Base-by-base conservation (phyloP, 2,797 vertebrate genomes). In the Myotis findleyi region DNA sequence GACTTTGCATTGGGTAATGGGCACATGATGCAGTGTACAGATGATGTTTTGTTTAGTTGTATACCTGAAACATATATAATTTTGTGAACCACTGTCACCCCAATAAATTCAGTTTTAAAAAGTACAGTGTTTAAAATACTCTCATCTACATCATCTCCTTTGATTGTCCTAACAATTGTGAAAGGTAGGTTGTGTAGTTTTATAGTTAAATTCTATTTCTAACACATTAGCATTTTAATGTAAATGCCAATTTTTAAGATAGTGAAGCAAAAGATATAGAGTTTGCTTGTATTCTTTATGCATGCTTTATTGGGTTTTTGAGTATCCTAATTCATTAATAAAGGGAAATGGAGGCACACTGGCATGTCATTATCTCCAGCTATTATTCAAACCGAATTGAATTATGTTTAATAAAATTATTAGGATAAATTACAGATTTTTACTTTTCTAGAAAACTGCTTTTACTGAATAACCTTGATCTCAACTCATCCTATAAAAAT, bases 151-250 rank as follows among this genome's bases (percentile, higher is more conserved):
- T 59, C 59, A 84, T 53, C 49, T 93, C 33, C 38, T 93, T 96
- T 89, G 30, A 76, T 16, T 91, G 41, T 90, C 7, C 36, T 79
- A 85, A 64, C 25, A 88, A 55, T 30, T 10, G 3, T 72, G 68
- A 92, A 96, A 82, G 20, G 4, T 66, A 95, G 71, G 47, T 80
- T 81, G n/a, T 55, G 7, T 36, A 33, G 36, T 87, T 91, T 93
- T 85, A 95, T 6, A 84, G 53, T 62, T 89, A 87, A 96, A 87
- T 92, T 14, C 30, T 64, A 30, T 90, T 71, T 82, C 57, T 80
- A 76, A 94, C 25, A 91, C 94, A 84, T 84, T 53, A 68, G 25
- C 64, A 64, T 57, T 95, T 97, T 94, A 91, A 95, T 76, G 17
- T 92, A 91, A 69, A 92, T 91, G 75, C 8, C 89, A 79, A 88